A percentile compares a stretch with the other conserved stretches of the same genome.
These are phyloP conservation scores for Erpetoichthys calabaricus DNA, from an alignment of 2,797 vertebrate genomes.

Conservation along the genomic window DNA sequence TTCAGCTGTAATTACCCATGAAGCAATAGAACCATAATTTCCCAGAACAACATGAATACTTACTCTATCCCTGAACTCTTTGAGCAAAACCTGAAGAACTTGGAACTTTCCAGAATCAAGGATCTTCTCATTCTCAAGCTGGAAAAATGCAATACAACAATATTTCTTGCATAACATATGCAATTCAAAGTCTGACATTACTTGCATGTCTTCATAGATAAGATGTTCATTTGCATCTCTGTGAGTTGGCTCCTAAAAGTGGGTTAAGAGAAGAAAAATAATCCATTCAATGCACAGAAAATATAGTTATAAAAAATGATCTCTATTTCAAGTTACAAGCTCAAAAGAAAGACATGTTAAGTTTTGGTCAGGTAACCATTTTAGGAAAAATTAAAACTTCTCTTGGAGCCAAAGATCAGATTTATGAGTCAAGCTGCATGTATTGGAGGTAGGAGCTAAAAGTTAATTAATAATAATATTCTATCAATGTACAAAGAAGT, in stretches of 20 bases:
- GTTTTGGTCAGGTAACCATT: too few species aligned
- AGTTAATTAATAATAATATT: too few species aligned
- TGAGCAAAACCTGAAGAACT: conserved; percentile 57
- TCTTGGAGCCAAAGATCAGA: too few species aligned
- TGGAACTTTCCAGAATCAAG: conserved; percentile 89
- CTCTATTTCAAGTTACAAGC: too few species aligned
- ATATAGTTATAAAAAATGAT: too few species aligned
- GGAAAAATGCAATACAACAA: conserved; percentile 57
- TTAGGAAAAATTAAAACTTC: too few species aligned
- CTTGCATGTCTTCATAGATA: conserved; percentile 94
- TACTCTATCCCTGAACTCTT: conserved; percentile 65
- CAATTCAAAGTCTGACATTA: conserved; percentile 95
- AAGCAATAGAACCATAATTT: background rate
- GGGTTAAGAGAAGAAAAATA: conserved; percentile 3
- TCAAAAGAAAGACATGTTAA: too few species aligned
- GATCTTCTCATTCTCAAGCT: conserved; percentile 60
- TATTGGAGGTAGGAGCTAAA: too few species aligned
- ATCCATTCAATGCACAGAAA: too few species aligned
- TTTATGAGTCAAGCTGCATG: too few species aligned
- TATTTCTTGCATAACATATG: conserved; percentile 82
- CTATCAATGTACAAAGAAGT: too few species aligned
- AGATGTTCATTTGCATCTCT: conserved; percentile 71
- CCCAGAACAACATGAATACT: conserved; percentile 7
- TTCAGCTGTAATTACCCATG: too few species aligned
- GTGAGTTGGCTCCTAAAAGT: conserved; percentile 77